Percentiles rank a stretch among this genome's conserved stretches.
These are phyloP conservation scores for Noctua comes DNA, from an alignment of 2,888 invertebrate genomes.

Conservation along the genomic window DNA sequence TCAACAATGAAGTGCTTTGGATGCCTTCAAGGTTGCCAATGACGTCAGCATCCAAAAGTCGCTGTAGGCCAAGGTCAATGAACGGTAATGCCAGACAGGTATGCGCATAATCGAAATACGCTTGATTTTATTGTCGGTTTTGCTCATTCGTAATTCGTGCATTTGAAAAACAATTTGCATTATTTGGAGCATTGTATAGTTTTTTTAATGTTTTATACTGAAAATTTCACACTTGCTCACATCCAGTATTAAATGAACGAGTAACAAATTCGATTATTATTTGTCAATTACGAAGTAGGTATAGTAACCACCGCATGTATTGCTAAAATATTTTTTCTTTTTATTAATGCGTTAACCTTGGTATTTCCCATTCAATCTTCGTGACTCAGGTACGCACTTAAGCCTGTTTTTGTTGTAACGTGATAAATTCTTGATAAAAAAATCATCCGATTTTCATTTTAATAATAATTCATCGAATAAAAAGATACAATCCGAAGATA, in stretches of 20 bases:
- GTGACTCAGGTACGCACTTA: neutral
- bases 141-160: slow-evolving; percentile 5
- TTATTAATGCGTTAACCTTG: neutral
- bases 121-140: slow-evolving; percentile 50
- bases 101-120: slow-evolving; percentile 51
- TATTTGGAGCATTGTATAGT: neutral
- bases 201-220: neutral
- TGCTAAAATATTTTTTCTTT: neutral
- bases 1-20: slow-evolving; percentile 62
- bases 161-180: slow-evolving; percentile 2
- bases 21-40: slow-evolving; percentile 72
- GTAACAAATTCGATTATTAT: neutral
- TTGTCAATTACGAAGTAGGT: neutral
- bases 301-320: neutral
- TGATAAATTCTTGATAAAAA: slow-evolving; percentile 6
- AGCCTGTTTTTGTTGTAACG: slow-evolving; percentile 6
- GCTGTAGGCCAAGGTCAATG: slow-evolving; percentile 79
- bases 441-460: slow-evolving; percentile 7
- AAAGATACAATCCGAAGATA: slow-evolving; percentile 13
- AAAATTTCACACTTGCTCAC: neutral
- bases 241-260: neutral
- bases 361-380: neutral
- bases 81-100: slow-evolving; percentile 68
- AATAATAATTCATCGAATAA: slow-evolving; percentile 8
- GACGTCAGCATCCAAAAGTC: slow-evolving; percentile 75